These are phyloP conservation scores for Melipona bicolor DNA, from an alignment of 2,888 invertebrate species.

Conservation along the genomic window DNA sequence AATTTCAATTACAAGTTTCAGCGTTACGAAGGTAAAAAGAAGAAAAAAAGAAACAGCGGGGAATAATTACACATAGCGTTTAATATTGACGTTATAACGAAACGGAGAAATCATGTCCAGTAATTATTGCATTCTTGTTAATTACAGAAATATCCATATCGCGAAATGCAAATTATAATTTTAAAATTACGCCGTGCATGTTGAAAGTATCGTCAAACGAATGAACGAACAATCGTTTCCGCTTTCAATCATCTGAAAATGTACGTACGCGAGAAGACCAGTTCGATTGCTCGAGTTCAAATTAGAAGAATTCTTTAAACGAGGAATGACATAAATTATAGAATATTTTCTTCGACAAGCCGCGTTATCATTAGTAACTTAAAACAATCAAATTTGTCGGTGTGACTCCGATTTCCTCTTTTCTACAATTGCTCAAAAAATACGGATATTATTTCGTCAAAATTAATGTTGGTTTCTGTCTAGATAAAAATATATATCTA, in stretches of 20 bases:
- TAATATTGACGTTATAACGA: background rate
- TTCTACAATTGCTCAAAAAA: no score
- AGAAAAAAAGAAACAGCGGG: background rate
- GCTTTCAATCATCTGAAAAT: background rate
- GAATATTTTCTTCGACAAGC: background rate
- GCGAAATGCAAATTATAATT: background rate
- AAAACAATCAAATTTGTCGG: no score
- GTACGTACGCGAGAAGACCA: background rate
- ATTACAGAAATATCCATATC: background rate
- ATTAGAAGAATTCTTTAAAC: background rate
- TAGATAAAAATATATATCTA: no score
- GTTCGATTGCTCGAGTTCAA: background rate
- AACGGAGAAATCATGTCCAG: background rate
- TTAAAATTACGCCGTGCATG: background rate
- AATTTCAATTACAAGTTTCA: background rate
- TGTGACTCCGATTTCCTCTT: no score
- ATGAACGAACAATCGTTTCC: background rate
- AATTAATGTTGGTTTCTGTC: no score
- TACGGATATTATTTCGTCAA: no score
- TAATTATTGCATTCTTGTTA: slow-evolving; percentile 1
- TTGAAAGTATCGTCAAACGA: background rate
- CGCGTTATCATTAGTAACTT: background rate
- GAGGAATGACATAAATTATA: background rate
- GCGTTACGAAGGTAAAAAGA: background rate
- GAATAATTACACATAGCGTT: background rate